Conservation (phyloP, 2,797 vertebrate species). For the Takifugu ocellatus region DNA sequence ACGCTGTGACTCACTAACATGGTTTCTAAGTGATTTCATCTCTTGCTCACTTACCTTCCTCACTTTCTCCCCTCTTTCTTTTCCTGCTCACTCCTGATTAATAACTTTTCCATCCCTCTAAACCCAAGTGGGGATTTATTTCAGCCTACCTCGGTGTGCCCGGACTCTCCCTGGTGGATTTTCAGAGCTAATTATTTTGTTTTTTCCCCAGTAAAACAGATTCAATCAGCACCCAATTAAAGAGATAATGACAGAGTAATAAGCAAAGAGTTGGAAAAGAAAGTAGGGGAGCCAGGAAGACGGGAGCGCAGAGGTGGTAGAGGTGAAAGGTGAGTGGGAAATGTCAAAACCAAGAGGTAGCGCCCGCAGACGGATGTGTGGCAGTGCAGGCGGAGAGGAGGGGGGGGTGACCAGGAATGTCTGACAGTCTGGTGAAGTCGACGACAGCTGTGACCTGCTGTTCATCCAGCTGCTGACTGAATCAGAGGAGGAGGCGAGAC, state of each 20-base stretch:
- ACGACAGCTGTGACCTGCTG: conserved; percentile 49
- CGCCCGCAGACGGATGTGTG: background rate
- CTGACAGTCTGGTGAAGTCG: conserved; percentile 44
- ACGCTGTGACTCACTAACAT: conserved; percentile 38
- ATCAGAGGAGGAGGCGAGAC: conserved; percentile 23
- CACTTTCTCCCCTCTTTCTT: background rate
- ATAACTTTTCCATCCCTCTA: conserved; percentile 7
- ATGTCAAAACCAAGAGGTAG: conserved; percentile 6
- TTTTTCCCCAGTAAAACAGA: conserved; percentile 44
- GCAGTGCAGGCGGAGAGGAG: conserved; percentile 38
- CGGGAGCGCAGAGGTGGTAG: conserved; percentile 1
- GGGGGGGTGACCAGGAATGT: conserved; percentile 35
- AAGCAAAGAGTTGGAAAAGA: conserved; percentile 10
- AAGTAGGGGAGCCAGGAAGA: conserved; percentile 3
- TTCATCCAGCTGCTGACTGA: conserved; percentile 43
- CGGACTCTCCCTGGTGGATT: conserved; percentile 22
- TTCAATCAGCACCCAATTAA: conserved; percentile 57
- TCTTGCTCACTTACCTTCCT: conserved; percentile 20
- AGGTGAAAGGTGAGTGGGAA: background rate
- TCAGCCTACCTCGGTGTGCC: background rate
- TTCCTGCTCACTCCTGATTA: conserved; percentile 12
- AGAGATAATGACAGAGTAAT: conserved; percentile 52
- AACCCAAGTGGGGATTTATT: background rate
- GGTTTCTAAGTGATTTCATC: conserved; percentile 27
- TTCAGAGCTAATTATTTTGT: conserved; percentile 45